phyloP scores from a whole-genome alignment of 2,888 invertebrate genomes.

The Sminthurinus aureus region DNA sequence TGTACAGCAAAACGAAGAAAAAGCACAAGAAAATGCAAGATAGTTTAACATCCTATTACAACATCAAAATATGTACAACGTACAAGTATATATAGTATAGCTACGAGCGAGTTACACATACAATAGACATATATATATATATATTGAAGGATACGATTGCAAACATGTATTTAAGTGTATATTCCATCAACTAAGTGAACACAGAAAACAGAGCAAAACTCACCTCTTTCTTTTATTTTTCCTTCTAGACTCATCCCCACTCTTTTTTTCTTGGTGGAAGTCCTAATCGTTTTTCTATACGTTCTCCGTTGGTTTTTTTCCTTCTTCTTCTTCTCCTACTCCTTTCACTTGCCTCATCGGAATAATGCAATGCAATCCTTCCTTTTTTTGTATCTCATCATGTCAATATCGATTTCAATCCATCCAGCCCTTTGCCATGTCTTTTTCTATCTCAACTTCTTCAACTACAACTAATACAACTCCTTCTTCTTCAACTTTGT shows the following conservation, averaged over 20 bases:
- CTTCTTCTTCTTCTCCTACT: background rate
- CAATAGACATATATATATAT: background rate
- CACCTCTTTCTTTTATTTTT: conserved; percentile 44
- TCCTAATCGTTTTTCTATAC: conserved; percentile 54
- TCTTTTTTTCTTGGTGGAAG: conserved; percentile 14
- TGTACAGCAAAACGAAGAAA: background rate
- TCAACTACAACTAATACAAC: background rate
- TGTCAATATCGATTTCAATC: conserved; percentile 56
- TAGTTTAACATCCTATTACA: background rate
- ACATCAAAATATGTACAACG: background rate
- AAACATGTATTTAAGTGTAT: background rate
- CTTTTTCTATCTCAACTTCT: background rate
- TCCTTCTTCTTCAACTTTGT: background rate
- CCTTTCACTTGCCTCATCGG: conserved; percentile 40
- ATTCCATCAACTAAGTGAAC: too few species aligned
- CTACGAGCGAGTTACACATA: too few species aligned
- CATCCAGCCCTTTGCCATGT: conserved; percentile 6
- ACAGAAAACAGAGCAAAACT: too few species aligned
- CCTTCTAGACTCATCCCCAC: conserved; percentile 40
- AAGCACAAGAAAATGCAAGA: background rate
- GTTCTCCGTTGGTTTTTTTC: conserved; percentile 11
- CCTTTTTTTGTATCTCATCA: conserved; percentile 55
- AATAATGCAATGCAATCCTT: conserved; percentile 58
- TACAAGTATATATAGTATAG: background rate
- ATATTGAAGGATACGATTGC: too few species aligned